Evolutionary conservation across 2,797 vertebrate genomes (phyloP), one percentile per base, ranked within the genome.

Genomic region (Moxostoma hubbsi): DNA sequence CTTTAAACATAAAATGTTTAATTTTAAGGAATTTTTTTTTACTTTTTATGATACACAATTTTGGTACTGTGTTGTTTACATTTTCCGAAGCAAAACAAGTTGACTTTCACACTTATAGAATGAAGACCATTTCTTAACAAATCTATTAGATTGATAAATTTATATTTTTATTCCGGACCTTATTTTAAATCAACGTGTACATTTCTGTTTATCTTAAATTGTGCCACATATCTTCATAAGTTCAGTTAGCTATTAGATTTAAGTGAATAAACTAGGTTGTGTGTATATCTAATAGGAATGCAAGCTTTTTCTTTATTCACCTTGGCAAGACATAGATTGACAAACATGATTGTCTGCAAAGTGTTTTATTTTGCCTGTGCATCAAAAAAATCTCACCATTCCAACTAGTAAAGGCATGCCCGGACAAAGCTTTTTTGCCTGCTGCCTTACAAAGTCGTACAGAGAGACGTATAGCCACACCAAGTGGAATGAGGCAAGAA

Each of bases 371-470:
- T 73, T 54, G 57, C 55, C 72, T 71, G 71, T n/a, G 9, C 46
- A 71, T 73, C 51, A n/a, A 67, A 73, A 53, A 76, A 47, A 78
- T 76, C 57, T 70, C 50, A 24, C 68, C 49, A 59, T 65, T 72
- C 47, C 58, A 72, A 77, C 66, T 69, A 78, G 70, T 74, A 59
- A 77, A 76, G 67, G 50, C 83, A 85, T 5, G 83, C 68, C 72
- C 58, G 63, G 73, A 76, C 77, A 74, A 16, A n/a, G 15, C 54
- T 53, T 61, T 59, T 72, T 72, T 68, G 71, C 69, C 72, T 81
- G 16, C 67, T 75, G 65, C 79, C 72, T 68, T 83, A 83, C 82
- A 84, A 80, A 73, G 82, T 80, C 73, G 72, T 73, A 63, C 47
- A 73, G 49, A 46, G 13, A 68, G 62, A 63, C 15, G 50, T 18